A percentile compares a stretch with the other conserved stretches of the same genome.
These are phyloP conservation scores for Coleophora flavipennella DNA, from an alignment of 2,888 invertebrate genomes.

Conservation along the genomic window DNA sequence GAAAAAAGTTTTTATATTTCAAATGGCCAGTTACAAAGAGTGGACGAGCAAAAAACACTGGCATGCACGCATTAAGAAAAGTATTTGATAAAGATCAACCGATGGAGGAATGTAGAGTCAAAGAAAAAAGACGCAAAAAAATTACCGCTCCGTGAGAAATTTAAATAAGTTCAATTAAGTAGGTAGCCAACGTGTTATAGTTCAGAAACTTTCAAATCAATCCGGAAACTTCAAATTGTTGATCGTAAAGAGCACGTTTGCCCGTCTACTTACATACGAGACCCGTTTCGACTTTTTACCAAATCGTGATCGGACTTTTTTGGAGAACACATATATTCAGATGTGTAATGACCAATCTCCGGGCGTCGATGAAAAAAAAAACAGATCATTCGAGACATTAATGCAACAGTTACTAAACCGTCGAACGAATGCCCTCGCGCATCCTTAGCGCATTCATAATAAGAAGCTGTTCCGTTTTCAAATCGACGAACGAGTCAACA, in stretches of 20 bases:
- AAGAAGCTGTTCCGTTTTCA: conserved; percentile 62
- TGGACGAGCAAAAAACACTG: too few relatives aligned
- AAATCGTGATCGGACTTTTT: conserved; percentile 64
- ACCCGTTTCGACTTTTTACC: conserved; percentile 56
- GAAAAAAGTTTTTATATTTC: conserved; percentile 13
- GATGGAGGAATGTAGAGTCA: background rate
- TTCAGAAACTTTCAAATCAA: conserved; percentile 50
- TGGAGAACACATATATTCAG: conserved; percentile 64
- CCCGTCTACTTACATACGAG: conserved; percentile 50
- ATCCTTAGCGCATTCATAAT: conserved; percentile 67
- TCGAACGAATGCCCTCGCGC: conserved; percentile 65
- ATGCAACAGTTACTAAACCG: conserved; percentile 72
- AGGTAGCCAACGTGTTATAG: conserved; percentile 1
- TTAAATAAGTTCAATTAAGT: conserved; percentile 5
- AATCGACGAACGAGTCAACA: conserved; percentile 57
- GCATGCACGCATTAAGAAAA: background rate
- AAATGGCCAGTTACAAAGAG: too few relatives aligned
- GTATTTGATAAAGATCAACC: background rate
- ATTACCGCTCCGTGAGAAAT: conserved; percentile 3
- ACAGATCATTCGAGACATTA: conserved; percentile 60
- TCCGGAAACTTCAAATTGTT: conserved; percentile 64
- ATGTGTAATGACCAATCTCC: conserved; percentile 71
- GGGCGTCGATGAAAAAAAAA: conserved; percentile 58
- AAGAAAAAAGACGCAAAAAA: background rate
- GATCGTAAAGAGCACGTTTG: conserved; percentile 65